These are phyloP conservation scores for Bombus fervidus DNA, from an alignment of 1,140 invertebrate species.

Conservation along the genomic window DNA sequence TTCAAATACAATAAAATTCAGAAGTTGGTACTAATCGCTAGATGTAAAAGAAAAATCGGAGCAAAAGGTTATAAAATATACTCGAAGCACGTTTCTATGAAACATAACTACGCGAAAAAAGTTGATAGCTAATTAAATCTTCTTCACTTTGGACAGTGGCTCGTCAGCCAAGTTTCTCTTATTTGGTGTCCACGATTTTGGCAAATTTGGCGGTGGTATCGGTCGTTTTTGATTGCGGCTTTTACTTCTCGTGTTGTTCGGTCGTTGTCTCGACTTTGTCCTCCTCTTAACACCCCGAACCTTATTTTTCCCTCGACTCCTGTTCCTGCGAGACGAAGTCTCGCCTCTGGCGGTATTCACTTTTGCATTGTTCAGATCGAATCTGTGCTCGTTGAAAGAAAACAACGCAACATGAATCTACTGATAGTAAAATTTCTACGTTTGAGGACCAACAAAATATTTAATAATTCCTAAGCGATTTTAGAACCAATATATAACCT, in stretches of 20 bases:
- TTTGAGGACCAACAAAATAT: background rate
- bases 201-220: conserved; percentile 56
- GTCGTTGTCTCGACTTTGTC: conserved; percentile 14
- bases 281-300: conserved; percentile 12
- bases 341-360: background rate
- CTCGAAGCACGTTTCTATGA: background rate
- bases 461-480: no score
- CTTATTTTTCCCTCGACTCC: conserved; percentile 16
- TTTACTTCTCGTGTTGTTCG: conserved; percentile 1
- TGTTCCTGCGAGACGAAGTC: background rate
- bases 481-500: no score
- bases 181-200: conserved; percentile 61
- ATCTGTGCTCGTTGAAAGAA: conserved; percentile 27
- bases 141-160: conserved; percentile 66
- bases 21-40: background rate
- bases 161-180: conserved; percentile 65
- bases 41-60: background rate
- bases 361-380: conserved; percentile 28
- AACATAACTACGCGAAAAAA: no score
- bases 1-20: background rate
- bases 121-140: conserved; percentile 29
- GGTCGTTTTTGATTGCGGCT: conserved; percentile 23
- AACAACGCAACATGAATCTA: background rate
- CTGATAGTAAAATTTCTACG: background rate
- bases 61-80: background rate